Evolutionary conservation across 2,113 vertebrate genomes (phyloP).

Genomic region (Embiotoca jacksoni): DNA sequence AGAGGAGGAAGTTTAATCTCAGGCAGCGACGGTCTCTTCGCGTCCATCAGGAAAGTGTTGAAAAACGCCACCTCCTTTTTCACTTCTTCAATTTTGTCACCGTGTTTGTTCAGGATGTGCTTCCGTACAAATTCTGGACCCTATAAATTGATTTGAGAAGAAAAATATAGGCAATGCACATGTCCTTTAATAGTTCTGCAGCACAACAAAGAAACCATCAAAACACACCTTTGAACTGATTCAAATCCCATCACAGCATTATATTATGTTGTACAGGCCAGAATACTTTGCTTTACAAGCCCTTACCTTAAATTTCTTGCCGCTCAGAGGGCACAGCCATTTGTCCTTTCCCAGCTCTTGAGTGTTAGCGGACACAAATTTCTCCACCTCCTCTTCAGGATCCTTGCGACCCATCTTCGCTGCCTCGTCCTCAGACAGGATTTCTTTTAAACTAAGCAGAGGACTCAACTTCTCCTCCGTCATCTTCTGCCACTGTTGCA

Average conservation of each 20-base stretch:
- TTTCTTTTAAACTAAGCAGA: conserved; percentile 88
- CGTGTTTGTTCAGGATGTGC: conserved; percentile 95
- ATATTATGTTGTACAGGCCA: neutral
- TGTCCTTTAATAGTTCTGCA: neutral
- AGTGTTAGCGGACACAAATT: conserved; percentile 93
- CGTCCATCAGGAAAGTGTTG: conserved; percentile 94
- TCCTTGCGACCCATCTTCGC: conserved; percentile 93
- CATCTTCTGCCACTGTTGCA: conserved; percentile 92
- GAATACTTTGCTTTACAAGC: neutral
- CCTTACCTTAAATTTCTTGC: conserved; percentile 94
- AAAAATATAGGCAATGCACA: neutral
- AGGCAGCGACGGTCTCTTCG: conserved; percentile 90
- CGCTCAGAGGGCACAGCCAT: conserved; percentile 95
- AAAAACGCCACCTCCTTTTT: conserved; percentile 94
- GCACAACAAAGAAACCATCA: neutral
- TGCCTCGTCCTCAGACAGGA: conserved; percentile 91
- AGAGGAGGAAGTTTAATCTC: conserved; percentile 92
- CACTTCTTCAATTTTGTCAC: conserved; percentile 94
- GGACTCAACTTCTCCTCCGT: conserved; percentile 91
- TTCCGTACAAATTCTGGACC: conserved; percentile 95
- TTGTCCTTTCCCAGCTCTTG: conserved; percentile 97
- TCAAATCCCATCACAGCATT: neutral
- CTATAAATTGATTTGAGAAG: conserved; percentile 70
- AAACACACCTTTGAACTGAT: neutral
- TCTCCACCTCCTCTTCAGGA: conserved; percentile 93